Evolutionary conservation across 2,888 invertebrate species (phyloP), one percentile per base, ranked within the genome.

Genomic region (Agriopis leucophaearia): DNA sequence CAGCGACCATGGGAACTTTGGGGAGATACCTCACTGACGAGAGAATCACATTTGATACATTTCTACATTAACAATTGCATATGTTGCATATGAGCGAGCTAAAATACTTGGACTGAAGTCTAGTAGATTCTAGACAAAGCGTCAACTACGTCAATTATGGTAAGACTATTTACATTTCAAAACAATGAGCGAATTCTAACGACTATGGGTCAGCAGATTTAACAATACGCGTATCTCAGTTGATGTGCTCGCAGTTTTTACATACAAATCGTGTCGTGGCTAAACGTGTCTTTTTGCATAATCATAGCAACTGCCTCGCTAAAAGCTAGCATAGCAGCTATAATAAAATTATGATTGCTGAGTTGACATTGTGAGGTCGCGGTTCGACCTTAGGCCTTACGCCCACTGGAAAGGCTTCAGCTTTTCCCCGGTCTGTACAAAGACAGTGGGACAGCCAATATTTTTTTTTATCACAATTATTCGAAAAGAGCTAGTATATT

Each of bases 221-320:
- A 42, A 55, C 55, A 44, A 27, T 27, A 27, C 42, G 42, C 42
- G 18, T 44, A 38, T 1, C 18, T 1, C 8, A 55, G 55, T 55
- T 27, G 55, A 55, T 55, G 40, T 8, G 18, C 18, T 42, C 8
- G n/a, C 55, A 42, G 13, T 42, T 42, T 44, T 55, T 35, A 13
- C 18, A 13, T 35, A 27, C 10, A 36, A 52, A 38, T 18, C 15
- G 52, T 15, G 15, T 9, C n/a, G 36, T 38, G 1, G 18, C n/a
- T 18, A 44, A 55, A 55, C 42, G 55, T 55, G 55, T 27, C 9
- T 55, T 55, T 55, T 42, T 42, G 55, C 55, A n/a, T 18, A 8
- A 55, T 55, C 42, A 13, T 18, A 18, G 15, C 13, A 36, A 8
- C 36, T 52, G 36, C 52, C 52, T 52, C 15, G 52, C 52, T 15